Evolutionary conservation across 2,888 invertebrate genomes (phyloP), one percentile per base, ranked within the genome.

Genomic region (Plagodis dolabraria): DNA sequence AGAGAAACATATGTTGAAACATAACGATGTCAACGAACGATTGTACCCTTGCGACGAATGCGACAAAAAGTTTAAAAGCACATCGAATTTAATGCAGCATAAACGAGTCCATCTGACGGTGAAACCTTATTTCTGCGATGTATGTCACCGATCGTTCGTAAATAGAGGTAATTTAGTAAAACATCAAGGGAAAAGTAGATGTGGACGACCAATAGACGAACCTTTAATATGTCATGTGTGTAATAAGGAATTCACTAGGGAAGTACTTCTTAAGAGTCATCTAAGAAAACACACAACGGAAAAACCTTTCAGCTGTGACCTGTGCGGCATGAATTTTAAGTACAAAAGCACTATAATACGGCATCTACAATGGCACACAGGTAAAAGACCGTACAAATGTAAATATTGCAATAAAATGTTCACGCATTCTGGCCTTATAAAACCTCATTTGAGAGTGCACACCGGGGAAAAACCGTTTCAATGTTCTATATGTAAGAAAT

Each of bases 321-420:
- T 68, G 0, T 67, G 67, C 46, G 62, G 62, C 0, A 72, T 78
- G 63, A 64, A 63, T 0, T 87, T 87, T 11, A 86, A 86, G 45
- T 77, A 86, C 10, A 86, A 85, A 49, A 82, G 80, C 0, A 84
- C 87, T 0, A 55, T 89, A 0, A 73, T 79, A 0, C 64, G 85
- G 0, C 89, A 89, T 55, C 64, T 82, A 2, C 79, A 81, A 5
- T 57, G 82, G 6, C 87, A 88, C 40, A 75, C 74, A 0, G 82
- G 80, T 0, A 36, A 64, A 0, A 75, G 76, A n/a, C 63, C 86
- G 0, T 84, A 71, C 47, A 43, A 69, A 0, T 87, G 87, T 38
- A 47, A 68, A 0, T 56, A 81, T 0, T 92, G 92, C 35, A 62
- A 72, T 0, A 84, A 85, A 63, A 71, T 70, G 12, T 85, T 85